Evolutionary conservation across 2,888 invertebrate genomes (phyloP).

Genomic region (Campoplex nolae): DNA sequence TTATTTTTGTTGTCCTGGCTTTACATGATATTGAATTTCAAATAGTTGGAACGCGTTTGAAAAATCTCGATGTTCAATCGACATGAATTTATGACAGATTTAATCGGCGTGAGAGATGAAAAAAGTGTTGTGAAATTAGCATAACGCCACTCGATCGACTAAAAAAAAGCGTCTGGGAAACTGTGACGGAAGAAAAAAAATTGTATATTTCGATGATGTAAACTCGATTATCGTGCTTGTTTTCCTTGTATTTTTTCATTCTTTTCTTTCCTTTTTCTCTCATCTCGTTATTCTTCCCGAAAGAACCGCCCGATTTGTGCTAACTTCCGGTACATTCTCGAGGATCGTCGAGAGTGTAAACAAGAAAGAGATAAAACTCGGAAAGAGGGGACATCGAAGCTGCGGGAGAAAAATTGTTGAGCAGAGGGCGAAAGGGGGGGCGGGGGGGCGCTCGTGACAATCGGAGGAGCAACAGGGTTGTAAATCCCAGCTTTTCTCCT

Average conservation of each 20-base stretch:
- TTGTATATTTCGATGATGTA: not conserved
- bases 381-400: not conserved
- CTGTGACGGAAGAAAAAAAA: not conserved
- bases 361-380: constrained; percentile 10
- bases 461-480: constrained; percentile 16
- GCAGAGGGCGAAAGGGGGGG: not conserved
- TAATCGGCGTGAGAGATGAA: not conserved
- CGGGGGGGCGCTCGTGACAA: not conserved
- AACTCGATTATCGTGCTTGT: not conserved
- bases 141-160: not conserved
- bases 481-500: not conserved
- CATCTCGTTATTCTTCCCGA: not conserved
- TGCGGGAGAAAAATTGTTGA: not conserved
- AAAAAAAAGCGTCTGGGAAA: not conserved
- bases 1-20: too few species aligned
- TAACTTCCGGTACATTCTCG: not conserved
- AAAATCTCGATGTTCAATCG: not conserved
- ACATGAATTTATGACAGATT: not conserved
- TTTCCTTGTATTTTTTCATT: not conserved
- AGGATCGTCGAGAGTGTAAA: not conserved
- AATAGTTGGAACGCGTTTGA: not conserved
- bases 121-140: not conserved
- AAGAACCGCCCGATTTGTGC: not conserved
- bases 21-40: not conserved
- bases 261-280: not conserved